Conservation (phyloP, 2,797 vertebrate genomes). For the Ctenopoma multispine region DNA sequence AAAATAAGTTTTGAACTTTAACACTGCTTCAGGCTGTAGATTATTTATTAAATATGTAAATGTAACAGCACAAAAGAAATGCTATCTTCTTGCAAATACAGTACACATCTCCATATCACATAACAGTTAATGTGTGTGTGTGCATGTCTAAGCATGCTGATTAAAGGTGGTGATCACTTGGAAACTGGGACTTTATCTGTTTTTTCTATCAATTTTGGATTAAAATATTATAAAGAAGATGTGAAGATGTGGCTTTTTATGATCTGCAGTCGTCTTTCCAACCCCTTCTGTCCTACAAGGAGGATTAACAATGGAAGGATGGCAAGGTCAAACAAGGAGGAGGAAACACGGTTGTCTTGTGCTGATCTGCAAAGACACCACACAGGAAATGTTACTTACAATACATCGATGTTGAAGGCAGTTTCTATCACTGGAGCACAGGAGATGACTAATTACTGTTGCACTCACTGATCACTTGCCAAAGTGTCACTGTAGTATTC, state of each 20-base stretch:
- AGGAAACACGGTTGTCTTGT: neutral
- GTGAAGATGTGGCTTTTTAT: slow-evolving; percentile 34
- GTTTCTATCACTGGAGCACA: slow-evolving; percentile 4
- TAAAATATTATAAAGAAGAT: slow-evolving; percentile 40
- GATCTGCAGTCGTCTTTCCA: slow-evolving; percentile 40
- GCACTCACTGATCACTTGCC: neutral
- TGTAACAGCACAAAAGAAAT: too few relatives aligned
- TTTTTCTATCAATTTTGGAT: slow-evolving; percentile 24
- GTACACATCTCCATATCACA: neutral
- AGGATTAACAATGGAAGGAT: slow-evolving; percentile 35
- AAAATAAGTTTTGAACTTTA: too few relatives aligned
- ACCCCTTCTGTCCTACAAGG: slow-evolving; percentile 37
- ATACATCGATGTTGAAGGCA: slow-evolving; percentile 14
- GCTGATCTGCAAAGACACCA: neutral
- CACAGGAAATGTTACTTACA: neutral
- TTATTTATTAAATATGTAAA: too few relatives aligned
- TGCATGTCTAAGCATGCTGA: slow-evolving; percentile 1
- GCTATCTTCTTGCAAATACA: too few relatives aligned
- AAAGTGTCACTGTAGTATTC: neutral
- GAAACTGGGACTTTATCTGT: too few relatives aligned
- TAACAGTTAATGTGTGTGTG: neutral
- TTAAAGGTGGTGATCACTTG: slow-evolving; percentile 12
- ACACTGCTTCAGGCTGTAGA: too few relatives aligned
- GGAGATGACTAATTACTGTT: neutral
- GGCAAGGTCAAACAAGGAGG: slow-evolving; percentile 16